Percentiles rank a stretch among this genome's conserved stretches.
These are phyloP conservation scores for Stictocephala bisonia DNA, from an alignment of 2,888 invertebrate genomes.

Conservation along the genomic window DNA sequence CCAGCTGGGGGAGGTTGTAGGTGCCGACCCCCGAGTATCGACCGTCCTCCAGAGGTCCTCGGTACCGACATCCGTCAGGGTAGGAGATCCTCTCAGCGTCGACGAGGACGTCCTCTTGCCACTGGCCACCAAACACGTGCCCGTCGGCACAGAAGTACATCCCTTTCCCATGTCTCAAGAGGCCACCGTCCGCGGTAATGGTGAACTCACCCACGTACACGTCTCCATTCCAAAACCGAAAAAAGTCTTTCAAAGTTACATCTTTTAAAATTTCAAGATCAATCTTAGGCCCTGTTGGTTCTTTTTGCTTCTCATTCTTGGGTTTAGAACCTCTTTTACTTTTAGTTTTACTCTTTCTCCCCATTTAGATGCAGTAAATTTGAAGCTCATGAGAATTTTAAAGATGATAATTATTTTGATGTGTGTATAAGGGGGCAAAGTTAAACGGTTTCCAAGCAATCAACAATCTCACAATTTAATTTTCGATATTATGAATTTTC, in stretches of 20 bases:
- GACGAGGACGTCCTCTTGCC: constrained; percentile 10
- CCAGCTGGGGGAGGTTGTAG: constrained; percentile 1
- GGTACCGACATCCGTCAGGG: constrained; percentile 17
- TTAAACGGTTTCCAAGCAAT: too few relatives aligned
- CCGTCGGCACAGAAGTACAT: constrained; percentile 19
- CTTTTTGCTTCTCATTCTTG: too few relatives aligned
- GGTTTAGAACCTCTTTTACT: too few relatives aligned
- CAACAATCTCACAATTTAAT: too few relatives aligned
- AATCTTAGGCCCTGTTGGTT: too few relatives aligned
- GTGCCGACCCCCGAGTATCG: neutral
- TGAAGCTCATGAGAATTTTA: too few relatives aligned
- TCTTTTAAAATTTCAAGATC: constrained; percentile 14
- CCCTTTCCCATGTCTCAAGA: constrained; percentile 6
- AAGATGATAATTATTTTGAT: too few relatives aligned
- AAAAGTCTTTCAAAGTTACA: constrained; percentile 7
- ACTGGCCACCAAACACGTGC: neutral
- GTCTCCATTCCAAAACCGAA: constrained; percentile 23
- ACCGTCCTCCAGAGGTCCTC: neutral
- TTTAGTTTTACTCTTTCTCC: too few relatives aligned
- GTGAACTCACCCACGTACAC: constrained; percentile 14
- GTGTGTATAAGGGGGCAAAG: too few relatives aligned
- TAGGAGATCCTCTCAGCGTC: constrained; percentile 15
- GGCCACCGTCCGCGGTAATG: neutral
- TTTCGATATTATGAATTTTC: too few relatives aligned
- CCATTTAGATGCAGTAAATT: too few relatives aligned